Conservation (phyloP, 2,113 vertebrate species). For the Pelodiscus sinensis region DNA sequence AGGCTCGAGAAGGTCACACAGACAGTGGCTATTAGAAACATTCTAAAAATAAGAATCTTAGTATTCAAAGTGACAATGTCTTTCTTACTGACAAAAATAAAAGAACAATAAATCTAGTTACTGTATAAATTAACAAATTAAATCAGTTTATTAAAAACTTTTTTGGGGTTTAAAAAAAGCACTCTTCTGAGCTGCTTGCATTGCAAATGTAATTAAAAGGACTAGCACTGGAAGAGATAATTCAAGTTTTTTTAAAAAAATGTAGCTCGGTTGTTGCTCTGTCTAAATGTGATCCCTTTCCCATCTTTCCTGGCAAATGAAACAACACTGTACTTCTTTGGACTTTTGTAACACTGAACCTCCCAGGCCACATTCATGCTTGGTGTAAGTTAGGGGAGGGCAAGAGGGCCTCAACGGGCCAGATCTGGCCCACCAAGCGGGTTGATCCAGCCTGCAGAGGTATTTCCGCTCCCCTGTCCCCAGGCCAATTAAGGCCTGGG, state of each 20-base stretch:
- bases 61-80: conserved; percentile 70
- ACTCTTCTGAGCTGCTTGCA: conserved; percentile 29
- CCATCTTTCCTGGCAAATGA: neutral
- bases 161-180: neutral
- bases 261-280: neutral
- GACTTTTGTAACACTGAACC: neutral
- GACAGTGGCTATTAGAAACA: conserved; percentile 41
- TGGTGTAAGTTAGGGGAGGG: neutral
- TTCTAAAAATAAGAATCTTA: conserved; percentile 58
- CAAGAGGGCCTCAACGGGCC: too few species aligned
- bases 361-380: neutral
- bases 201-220: conserved; percentile 7
- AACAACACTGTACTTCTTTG: neutral
- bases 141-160: conserved; percentile 55
- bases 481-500: too few species aligned
- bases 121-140: conserved; percentile 77
- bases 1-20: conserved; percentile 28
- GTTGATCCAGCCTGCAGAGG: too few species aligned
- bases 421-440: too few species aligned
- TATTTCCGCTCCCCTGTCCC: too few species aligned
- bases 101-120: conserved; percentile 57
- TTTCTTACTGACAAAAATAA: conserved; percentile 73
- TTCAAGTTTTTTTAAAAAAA: neutral
- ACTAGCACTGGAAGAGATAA: neutral
- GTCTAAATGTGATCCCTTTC: conserved; percentile 1